Evolutionary conservation across 2,888 invertebrate species (phyloP), one percentile per base, ranked within the genome.

Genomic region (Caenorhabditis doughertyi): DNA sequence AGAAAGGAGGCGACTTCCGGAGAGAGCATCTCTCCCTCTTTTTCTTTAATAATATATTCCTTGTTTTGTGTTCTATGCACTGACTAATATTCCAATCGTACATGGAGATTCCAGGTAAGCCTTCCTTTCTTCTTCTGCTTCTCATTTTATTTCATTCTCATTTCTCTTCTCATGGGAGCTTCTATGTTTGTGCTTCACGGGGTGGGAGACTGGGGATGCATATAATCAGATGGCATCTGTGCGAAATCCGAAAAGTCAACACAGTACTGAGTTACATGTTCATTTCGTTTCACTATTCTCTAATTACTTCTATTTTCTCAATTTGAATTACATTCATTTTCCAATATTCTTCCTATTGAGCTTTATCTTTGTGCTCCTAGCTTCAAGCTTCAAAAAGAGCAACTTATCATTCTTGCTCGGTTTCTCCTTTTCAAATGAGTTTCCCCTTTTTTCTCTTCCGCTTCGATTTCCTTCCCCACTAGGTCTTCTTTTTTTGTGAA

Each of bases 81-180:
- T 71, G 56, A 71, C 58, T 71, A 62, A 58, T 23, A 51, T 25
- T 62, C 47, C 7, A 44, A 47, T 42, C 32, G 53, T 53, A 72
- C 62, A 81, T 81, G 80, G 80, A 81, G 73, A 74, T 81, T 70
- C 80, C 80, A 81, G 80, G 80, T 81, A 56, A 77, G 77, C 23
- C 49, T 16, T 1, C 13, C 42, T 39, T 32, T 32, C 32, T 39
- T 27, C 18, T 32, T 32, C 32, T 39, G 11, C 18, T 32, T 29
- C 29, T 16, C 32, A 47, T 47, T 18, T 49, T 27, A 44, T 68
- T 21, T 44, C 39, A 9, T 9, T 51, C 49, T 35, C 32, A 18
- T 47, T 8, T 18, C 44, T 49, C 62, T 35, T 65, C 51, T 51
- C 58, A 39, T 39, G 39, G 58, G 35, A 23, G 18, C 47, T 51